A percentile compares a stretch with the other conserved stretches of the same genome.
Conservation (phyloP, 1,140 invertebrate genomes). For the Leptinotarsa undecemlineata region DNA sequence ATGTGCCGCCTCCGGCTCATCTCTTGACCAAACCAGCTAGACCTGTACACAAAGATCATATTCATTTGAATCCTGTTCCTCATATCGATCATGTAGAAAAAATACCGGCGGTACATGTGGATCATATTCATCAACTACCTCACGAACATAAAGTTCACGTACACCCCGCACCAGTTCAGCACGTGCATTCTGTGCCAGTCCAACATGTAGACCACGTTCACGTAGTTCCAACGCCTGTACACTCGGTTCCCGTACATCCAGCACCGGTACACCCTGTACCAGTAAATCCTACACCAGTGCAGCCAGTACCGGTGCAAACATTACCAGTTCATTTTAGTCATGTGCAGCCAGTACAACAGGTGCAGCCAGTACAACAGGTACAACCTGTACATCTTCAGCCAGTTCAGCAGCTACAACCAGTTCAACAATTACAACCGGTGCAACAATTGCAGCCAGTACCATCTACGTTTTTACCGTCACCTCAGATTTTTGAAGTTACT, state of each 20-base stretch:
- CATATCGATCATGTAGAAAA: conserved; percentile 29
- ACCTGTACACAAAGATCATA: conserved; percentile 35
- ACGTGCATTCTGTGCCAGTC: conserved; percentile 16
- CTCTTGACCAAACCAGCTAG: conserved; percentile 23
- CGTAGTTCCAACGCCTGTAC: conserved; percentile 5
- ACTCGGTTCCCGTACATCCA: background rate
- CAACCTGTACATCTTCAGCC: conserved; percentile 12
- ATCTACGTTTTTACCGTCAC: conserved; percentile 33
- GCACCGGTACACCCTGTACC: conserved; percentile 12
- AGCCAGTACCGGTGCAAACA: conserved; percentile 18
- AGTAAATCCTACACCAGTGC: background rate
- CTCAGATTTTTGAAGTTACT: conserved; percentile 44
- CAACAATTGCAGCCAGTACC: conserved; percentile 21
- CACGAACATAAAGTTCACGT: conserved; percentile 33
- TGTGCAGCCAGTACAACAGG: conserved; percentile 18
- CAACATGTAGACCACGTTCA: conserved; percentile 34
- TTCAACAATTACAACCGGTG: conserved; percentile 21
- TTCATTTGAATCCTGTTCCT: conserved; percentile 33
- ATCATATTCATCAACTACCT: conserved; percentile 33
- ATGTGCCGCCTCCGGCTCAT: conserved; percentile 26
- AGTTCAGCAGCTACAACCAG: conserved; percentile 1
- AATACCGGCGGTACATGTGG: conserved; percentile 31
- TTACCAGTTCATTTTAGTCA: conserved; percentile 26
- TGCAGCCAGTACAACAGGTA: conserved; percentile 20
- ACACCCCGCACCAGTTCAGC: conserved; percentile 4